A percentile compares a stretch with the other conserved stretches of the same genome.
These are phyloP conservation scores for Bembecia ichneumoniformis DNA, from an alignment of 2,888 invertebrate genomes.

Conservation along the genomic window DNA sequence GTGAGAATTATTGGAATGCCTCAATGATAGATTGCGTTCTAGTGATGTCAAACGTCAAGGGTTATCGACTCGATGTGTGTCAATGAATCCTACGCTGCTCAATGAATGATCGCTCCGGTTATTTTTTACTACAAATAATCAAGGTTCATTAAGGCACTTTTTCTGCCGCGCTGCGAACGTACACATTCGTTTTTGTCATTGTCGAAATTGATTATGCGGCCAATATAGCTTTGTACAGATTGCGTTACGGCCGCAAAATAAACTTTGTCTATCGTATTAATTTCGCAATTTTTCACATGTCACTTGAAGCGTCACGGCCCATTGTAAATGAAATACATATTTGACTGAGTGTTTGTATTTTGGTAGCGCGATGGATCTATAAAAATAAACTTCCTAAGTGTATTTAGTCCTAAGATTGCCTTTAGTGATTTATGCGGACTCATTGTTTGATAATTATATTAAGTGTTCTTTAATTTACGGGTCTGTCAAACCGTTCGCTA, in stretches of 20 bases:
- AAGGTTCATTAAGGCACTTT: constrained; percentile 25
- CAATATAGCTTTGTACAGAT: not conserved
- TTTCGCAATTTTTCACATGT: constrained; percentile 21
- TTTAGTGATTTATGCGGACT: constrained; percentile 21
- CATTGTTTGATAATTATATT: constrained; percentile 36
- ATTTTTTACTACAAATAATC: constrained; percentile 21
- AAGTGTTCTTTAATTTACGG: constrained; percentile 32
- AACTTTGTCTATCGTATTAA: constrained; percentile 15
- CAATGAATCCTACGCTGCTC: constrained; percentile 19
- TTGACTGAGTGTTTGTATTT: constrained; percentile 14
- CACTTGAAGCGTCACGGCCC: constrained; percentile 16
- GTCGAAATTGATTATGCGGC: constrained; percentile 7
- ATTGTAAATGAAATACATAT: constrained; percentile 11
- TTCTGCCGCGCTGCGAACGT: constrained; percentile 18
- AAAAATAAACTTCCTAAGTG: constrained; percentile 10
- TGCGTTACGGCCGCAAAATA: constrained; percentile 4
- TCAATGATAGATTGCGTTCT: not conserved
- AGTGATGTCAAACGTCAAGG: constrained; percentile 18
- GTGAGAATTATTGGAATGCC: constrained; percentile 1
- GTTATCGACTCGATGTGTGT: constrained; percentile 23
- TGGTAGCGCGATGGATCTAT: constrained; percentile 16
- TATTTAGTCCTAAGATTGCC: constrained; percentile 17
- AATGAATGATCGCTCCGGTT: constrained; percentile 21
- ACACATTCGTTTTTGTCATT: constrained; percentile 15
- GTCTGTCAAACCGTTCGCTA: constrained; percentile 29